phyloP scores from a whole-genome alignment of 2,113 vertebrate genomes.

The Ellobius talpinus region DNA sequence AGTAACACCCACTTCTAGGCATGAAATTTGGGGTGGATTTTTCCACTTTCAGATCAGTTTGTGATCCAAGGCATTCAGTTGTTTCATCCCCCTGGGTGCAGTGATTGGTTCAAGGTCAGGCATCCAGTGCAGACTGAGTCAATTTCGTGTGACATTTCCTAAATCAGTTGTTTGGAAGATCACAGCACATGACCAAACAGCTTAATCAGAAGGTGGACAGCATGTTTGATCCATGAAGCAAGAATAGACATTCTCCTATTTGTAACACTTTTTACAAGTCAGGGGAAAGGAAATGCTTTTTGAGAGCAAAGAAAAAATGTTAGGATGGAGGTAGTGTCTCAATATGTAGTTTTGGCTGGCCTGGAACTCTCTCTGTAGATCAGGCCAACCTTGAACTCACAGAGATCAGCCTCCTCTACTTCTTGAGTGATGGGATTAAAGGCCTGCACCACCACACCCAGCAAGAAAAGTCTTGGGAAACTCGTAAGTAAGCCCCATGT shows the following conservation, averaged over 20 bases:
- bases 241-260: neutral
- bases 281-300: neutral
- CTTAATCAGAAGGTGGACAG: neutral
- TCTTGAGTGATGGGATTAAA: too few species aligned
- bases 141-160: neutral
- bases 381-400: too few species aligned
- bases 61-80: neutral
- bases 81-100: neutral
- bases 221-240: neutral
- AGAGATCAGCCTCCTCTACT: too few species aligned
- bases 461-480: too few species aligned
- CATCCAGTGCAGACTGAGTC: neutral
- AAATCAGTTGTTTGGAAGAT: neutral
- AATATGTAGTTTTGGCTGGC: too few species aligned
- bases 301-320: neutral
- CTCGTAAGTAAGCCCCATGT: too few species aligned
- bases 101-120: slow-evolving; percentile 7
- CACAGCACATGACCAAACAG: neutral
- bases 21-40: neutral
- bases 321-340: neutral
- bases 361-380: too few species aligned
- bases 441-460: too few species aligned
- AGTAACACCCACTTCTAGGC: neutral
- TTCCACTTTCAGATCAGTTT: neutral
- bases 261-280: neutral